Conservation (phyloP, 2,888 invertebrate genomes). For the Tanytarsus gracilentus region DNA sequence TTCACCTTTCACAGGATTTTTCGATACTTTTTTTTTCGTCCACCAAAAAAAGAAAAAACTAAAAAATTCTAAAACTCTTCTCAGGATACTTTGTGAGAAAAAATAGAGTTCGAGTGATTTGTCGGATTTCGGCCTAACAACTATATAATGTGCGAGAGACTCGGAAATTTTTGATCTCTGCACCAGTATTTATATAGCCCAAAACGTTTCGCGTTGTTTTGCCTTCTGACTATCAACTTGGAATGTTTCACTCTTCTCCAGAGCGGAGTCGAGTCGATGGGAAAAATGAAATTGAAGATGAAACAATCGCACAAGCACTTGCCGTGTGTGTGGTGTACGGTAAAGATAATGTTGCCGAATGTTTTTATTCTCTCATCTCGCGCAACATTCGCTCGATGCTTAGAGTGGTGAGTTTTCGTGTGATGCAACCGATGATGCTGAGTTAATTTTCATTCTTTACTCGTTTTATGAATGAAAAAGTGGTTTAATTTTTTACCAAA, state of each 20-base stretch:
- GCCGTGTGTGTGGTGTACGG: neutral
- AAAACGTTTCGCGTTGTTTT: conserved; percentile 15
- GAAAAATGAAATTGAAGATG: conserved; percentile 22
- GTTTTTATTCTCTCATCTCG: neutral
- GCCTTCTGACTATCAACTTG: neutral
- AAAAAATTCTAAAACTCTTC: neutral
- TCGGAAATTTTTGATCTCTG: conserved; percentile 44
- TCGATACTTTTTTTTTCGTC: no score
- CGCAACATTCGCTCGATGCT: neutral
- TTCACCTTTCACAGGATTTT: no score
- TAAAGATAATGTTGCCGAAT: neutral
- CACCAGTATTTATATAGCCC: conserved; percentile 45
- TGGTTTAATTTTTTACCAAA: no score
- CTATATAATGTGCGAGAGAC: conserved; percentile 51
- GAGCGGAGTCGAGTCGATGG: conserved; percentile 7
- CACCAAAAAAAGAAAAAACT: neutral
- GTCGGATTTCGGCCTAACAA: conserved; percentile 51
- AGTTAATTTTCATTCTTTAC: no score
- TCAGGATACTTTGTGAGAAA: neutral
- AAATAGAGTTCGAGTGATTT: neutral
- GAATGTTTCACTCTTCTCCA: neutral
- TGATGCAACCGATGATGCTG: no score
- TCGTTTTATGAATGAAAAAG: no score
- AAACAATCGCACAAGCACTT: conserved; percentile 10
- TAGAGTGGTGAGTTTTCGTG: neutral